Evolutionary conservation across 2,888 invertebrate species (phyloP), one percentile per base, ranked within the genome.

Genomic region (Calephelis perditalis): DNA sequence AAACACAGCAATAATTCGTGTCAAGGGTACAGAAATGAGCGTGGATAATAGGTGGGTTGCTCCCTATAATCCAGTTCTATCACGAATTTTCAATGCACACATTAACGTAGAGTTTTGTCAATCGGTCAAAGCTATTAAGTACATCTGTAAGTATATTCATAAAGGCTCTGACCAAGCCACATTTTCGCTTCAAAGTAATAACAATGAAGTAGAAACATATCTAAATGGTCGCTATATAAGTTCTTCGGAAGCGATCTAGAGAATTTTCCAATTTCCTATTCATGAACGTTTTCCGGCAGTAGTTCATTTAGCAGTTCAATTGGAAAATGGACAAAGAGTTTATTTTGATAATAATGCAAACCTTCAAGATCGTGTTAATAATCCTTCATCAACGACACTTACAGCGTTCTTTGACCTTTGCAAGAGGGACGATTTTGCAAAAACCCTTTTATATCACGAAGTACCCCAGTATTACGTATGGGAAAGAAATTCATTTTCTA

Each of bases 111-210:
- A 68, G 61, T 63, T 60, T 67, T 44, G 60, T 65, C 6, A 70
- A 69, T 64, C 66, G 0, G 67, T 69, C 7, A 62, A 56, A 0
- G 63, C 67, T 63, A 70, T 66, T 63, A 71, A 62, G 52, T 57
- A 62, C 15, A 70, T 69, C 12, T 70, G 67, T 44, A 69, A 69
- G 47, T 70, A 69, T 61, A 64, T 70, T 5, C 67, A 67, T 35
- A 68, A 71, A 67, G 68, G 70, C 1, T 65, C 62, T 10, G 71
- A 69, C 15, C 62, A 63, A 60, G 70, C 68, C 46, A 64, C 65
- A 47, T 68, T 64, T 44, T 44, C 44, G 44, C 8, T 45, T 15
- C 45, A 45, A 45, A 45, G 64, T 52, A 52, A 52, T 52, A 26
- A 35, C 35, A 7, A 52, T 52, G 7, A 52, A 45, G 45, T 45